Evolutionary conservation across 64 coral and sea anemone species (phyloP), one percentile per base, ranked within the genome.

Genomic region (Platygyra sinensis): DNA sequence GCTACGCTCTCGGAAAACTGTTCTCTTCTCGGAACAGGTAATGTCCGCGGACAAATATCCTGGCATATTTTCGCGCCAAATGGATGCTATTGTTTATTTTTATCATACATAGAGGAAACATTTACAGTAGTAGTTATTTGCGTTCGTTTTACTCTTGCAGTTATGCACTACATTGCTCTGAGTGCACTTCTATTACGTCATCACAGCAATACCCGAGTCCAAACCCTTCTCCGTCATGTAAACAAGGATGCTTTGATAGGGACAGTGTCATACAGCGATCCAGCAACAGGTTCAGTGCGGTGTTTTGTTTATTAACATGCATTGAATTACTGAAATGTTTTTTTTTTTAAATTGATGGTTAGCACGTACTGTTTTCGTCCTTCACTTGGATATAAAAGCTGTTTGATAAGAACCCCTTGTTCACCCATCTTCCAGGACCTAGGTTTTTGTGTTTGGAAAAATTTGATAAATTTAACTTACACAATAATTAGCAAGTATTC

Each of bases 121-220:
- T 69, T 69, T 22, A 25, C 65, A 69, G 22, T n/a, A 10, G n/a
- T 11, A 69, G 22, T n/a, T n/a, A 69, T 27, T 25, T 69, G 10
- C 15, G 11, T 57, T 57, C 15, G 10, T 14, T 57, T 57, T 57
- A 16, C 24, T 76, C 2, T 24, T 42, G 3, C 63, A 93, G 91
- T 93, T 30, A 93, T 93, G 91, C 91, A 93, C 24, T 55, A 52
- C 19, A 78, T 84, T n/a, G 85, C 91, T 6, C 76, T 93, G 27
- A 74, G 83, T 25, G 57, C 77, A 22, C 54, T 93, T 67, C 67
- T 93, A 17, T 87, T 93, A 20, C 91, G 79, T 64, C 62, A 93
- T 60, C 91, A 93, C 72, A 60, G 61, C 85, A 93, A 93, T 51
- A 30, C 60, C 15, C 19, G 55, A 30, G 60, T 93, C 38, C 84